A percentile compares a stretch with the other conserved stretches of the same genome.
phyloP scores from a whole-genome alignment of 1,140 invertebrate species.

The Hyposmocoma kahamanoa region DNA sequence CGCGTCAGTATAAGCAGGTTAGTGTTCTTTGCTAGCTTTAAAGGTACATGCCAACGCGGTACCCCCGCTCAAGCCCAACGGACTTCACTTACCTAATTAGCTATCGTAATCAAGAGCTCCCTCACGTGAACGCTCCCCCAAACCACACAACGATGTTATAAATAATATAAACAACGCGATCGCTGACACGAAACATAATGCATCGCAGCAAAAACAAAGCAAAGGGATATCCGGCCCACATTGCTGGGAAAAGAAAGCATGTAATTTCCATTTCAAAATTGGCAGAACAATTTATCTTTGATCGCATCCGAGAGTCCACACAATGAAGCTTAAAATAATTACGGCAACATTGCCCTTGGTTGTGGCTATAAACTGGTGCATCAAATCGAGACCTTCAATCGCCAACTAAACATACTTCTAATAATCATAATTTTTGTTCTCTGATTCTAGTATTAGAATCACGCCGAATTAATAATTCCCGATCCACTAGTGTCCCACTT shows the following conservation, averaged over 20 bases:
- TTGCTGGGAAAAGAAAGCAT: background rate
- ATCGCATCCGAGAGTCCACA: background rate
- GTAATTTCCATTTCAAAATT: background rate
- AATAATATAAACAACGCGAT: constrained; percentile 45
- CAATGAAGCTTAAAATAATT: background rate
- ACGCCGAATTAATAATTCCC: background rate
- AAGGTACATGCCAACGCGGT: too few relatives aligned
- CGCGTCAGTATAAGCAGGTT: too few relatives aligned
- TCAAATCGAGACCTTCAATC: too few relatives aligned
- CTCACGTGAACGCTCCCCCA: constrained; percentile 23
- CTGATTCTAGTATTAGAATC: too few relatives aligned
- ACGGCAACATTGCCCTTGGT: background rate
- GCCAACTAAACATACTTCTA: too few relatives aligned
- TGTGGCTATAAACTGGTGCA: too few relatives aligned
- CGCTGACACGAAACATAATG: constrained; percentile 42
- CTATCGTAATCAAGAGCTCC: constrained; percentile 27
- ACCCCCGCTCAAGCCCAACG: constrained; percentile 31
- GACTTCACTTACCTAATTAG: constrained; percentile 20
- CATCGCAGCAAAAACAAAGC: constrained; percentile 33
- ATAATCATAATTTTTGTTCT: too few relatives aligned
- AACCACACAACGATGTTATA: constrained; percentile 28
- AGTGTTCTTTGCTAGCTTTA: too few relatives aligned
- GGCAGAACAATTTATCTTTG: background rate
- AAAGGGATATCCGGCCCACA: constrained; percentile 37
- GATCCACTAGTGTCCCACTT: background rate